Evolutionary conservation across 2,797 vertebrate genomes (phyloP), one percentile per base, ranked within the genome.

Genomic region (Fistularia commersonii): DNA sequence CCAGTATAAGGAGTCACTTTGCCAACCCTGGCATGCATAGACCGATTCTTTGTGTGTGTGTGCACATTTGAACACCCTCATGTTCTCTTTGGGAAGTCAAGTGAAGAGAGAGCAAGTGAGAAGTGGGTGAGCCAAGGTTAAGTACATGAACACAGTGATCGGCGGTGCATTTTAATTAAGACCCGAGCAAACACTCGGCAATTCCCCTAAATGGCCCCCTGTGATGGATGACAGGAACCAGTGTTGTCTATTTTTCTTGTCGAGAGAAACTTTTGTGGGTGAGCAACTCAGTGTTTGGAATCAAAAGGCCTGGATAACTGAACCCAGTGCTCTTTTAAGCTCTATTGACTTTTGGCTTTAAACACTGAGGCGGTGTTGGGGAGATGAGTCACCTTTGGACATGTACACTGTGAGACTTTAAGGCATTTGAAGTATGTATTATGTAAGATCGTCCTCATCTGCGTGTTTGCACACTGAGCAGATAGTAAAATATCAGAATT

Each of bases 151-250:
- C 75, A 66, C 68, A 47, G 64, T 60, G 71, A 64, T 63, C 68
- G 72, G 73, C 66, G 56, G 40, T 80, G 85, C 81, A 87, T 87
- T 79, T 82, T 79, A 85, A 87, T 88, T 74, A 82, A 71, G 64
- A 48, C 63, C 43, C 68, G 65, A 76, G 78, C 76, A 79, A 85
- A 84, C 76, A 79, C 63, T 64, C 43, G 61, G 63, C 72, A 74
- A 61, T 78, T 75, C 74, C 61, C 54, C 76, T 67, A 80, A 83
- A 70, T 74, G 80, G 32, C 52, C 56, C 47, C 56, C 12, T 37
- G 57, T 81, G 79, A 80, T 72, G 72, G 79, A 85, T 84, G 81
- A 83, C 79, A 69, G 61, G 52, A 74, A 80, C 66, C 61, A 42
- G 55, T 57, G 63, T 66, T 66, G 72, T 65, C 63, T 51, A 55